Evolutionary conservation across 2,888 invertebrate species (phyloP), one percentile per base, ranked within the genome.

Genomic region (Drosophila mayaguana): DNA sequence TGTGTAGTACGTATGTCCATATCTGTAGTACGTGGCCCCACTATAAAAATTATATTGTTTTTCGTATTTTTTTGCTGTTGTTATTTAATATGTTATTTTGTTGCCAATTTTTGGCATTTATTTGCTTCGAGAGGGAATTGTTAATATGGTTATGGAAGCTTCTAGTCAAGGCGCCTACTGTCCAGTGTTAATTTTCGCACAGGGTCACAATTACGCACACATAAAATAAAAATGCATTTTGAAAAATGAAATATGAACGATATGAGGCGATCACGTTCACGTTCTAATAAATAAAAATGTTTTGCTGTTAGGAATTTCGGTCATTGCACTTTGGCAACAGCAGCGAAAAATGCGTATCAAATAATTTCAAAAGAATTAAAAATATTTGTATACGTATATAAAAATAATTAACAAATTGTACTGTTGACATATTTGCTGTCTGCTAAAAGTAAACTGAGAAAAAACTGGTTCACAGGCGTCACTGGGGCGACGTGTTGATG

Each of bases 31-130:
- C 55, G 42, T 60, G 42, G 48, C 59, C 62, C 12, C 50, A 45
- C 67, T 57, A 63, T 75, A 71, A 80, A 75, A 40, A 63, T 73
- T 80, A 80, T 80, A 84, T 69, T 72, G 78, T 80, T 88, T 40
- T 73, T 85, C 79, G 79, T 79, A 79, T 72, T 36, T 14, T 14
- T 70, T 67, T 8, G 48, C 42, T 54, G n/a, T n/a, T n/a, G n/a
- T n/a, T n/a, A n/a, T 71, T 48, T 62, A 48, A 25, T 25, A 1
- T 16, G 9, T 25, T 46, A 16, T 46, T 9, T 46, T 63, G 40
- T 71, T 66, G 70, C 72, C 60, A 83, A 77, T 78, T 75, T 64
- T 62, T 40, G 45, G 42, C 54, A 16, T 53, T 34, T 46, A 50
- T 66, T 43, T 34, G 43, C 9, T 50, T 59, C 48, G 55, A 45